Conservation (phyloP, 2,797 vertebrate genomes). For the Tinamus major region DNA sequence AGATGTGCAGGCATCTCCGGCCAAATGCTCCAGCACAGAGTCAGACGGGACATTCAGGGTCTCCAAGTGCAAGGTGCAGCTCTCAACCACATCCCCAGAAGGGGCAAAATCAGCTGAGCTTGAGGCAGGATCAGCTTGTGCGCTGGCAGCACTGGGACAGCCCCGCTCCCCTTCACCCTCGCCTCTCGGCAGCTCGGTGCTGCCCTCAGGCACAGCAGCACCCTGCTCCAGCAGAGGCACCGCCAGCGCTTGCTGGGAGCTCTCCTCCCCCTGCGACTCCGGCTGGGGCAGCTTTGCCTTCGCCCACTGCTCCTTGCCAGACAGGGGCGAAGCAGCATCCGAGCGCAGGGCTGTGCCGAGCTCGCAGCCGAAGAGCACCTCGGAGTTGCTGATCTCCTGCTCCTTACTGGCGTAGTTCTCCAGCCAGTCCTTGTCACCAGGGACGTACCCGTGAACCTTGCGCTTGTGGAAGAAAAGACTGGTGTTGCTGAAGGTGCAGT, state of each 20-base stretch:
- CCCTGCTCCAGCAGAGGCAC: not conserved
- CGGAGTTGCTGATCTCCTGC: conserved; percentile 78
- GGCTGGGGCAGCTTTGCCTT: not conserved
- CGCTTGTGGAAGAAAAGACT: conserved; percentile 97
- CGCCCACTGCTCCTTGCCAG: conserved; percentile 19
- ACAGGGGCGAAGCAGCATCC: not conserved
- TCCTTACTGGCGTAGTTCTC: conserved; percentile 88
- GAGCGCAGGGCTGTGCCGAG: not conserved
- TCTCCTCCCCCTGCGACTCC: conserved; percentile 47
- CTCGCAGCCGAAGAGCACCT: conserved; percentile 74
- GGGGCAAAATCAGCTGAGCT: not conserved
- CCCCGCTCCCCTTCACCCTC: not conserved
- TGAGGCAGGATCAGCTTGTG: not conserved
- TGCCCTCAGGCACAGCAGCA: rapidly evolving
- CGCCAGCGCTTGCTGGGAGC: not conserved
- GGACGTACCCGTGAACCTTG: conserved; percentile 92
- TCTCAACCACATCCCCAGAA: conserved; percentile 12
- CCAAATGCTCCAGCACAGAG: conserved; percentile 64
- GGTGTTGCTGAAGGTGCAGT: conserved; percentile 93
- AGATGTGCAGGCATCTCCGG: not conserved
- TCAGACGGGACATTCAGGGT: conserved; percentile 55
- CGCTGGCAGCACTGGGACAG: rapidly evolving
- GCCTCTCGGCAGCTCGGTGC: not conserved
- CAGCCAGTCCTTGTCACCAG: conserved; percentile 92
- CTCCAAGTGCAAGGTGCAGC: conserved; percentile 79